phyloP scores from a whole-genome alignment of 2,113 vertebrate species.

The Antennarius striatus region DNA sequence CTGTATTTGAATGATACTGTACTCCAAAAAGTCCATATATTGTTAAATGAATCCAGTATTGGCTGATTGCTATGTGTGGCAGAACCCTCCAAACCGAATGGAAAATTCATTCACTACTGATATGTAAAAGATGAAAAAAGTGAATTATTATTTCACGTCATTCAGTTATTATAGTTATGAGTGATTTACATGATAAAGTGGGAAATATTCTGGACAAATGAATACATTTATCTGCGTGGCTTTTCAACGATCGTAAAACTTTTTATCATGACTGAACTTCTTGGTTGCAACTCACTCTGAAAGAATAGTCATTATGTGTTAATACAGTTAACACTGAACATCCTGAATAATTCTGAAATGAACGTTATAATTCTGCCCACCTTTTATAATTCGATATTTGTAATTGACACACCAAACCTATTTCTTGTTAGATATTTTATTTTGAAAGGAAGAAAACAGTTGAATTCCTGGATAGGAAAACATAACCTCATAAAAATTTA shows the following conservation, averaged over 20 bases:
- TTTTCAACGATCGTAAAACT: neutral
- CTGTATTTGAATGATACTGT: no score
- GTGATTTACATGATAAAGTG: no score
- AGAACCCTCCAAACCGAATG: neutral
- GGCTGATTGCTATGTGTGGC: neutral
- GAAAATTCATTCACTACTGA: no score
- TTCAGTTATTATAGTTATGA: no score
- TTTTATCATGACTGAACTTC: neutral
- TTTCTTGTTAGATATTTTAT: slow-evolving; percentile 2
- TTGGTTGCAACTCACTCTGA: neutral
- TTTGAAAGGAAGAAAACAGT: neutral
- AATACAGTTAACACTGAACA: neutral
- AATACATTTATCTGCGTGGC: no score
- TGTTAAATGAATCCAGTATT: neutral
- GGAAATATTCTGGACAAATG: no score
- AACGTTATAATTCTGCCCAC: neutral
- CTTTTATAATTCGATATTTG: neutral
- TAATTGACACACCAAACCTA: neutral
- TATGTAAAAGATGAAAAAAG: no score
- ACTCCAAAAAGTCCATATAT: neutral
- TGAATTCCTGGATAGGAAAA: no score
- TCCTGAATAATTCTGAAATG: neutral
- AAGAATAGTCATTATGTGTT: neutral
- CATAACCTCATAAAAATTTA: no score
- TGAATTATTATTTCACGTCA: no score